These are phyloP conservation scores for Acanthurus lineatus DNA, from an alignment of 2,797 vertebrate species.

Conservation along the genomic window DNA sequence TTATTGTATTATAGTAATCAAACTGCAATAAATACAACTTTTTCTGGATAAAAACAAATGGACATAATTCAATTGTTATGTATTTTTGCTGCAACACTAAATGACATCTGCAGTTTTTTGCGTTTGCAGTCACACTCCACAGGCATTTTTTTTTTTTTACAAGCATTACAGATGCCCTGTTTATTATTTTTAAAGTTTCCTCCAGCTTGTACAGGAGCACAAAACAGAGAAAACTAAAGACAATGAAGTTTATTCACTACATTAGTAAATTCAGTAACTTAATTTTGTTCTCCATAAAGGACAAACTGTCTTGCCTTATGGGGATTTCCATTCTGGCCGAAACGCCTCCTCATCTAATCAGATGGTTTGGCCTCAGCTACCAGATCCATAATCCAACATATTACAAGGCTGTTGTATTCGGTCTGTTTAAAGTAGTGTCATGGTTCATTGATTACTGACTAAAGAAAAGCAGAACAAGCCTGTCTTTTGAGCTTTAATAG, in stretches of 20 bases:
- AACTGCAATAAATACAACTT: conserved; percentile 54
- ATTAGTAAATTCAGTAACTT: conserved; percentile 65
- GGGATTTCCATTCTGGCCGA: conserved; percentile 52
- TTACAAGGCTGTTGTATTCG: conserved; percentile 38
- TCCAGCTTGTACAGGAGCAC: conserved; percentile 65
- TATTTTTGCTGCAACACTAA: conserved; percentile 14
- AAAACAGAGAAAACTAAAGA: conserved; percentile 83
- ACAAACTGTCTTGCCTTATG: conserved; percentile 37
- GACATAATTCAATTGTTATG: conserved; percentile 47
- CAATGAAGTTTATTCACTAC: conserved; percentile 84
- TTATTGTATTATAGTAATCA: conserved; percentile 75
- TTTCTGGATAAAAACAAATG: conserved; percentile 35
- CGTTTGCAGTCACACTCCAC: not conserved
- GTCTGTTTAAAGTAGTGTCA: conserved; percentile 49
- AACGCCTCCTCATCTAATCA: conserved; percentile 25
- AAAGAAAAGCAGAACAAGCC: conserved; percentile 42
- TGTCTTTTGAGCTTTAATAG: conserved; percentile 55
- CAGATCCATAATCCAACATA: conserved; percentile 42
- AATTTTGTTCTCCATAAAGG: conserved; percentile 53
- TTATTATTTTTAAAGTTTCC: not conserved
- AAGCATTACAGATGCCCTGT: not conserved
- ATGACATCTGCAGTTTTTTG: conserved; percentile 8
- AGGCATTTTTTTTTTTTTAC: not conserved
- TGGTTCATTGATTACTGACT: conserved; percentile 46
- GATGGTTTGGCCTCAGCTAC: conserved; percentile 14